Evolutionary conservation across 30 jellyfish, hydroid and myxozoan species (phyloP), one percentile per base, ranked within the genome.

Genomic region (Aurelia sp.): DNA sequence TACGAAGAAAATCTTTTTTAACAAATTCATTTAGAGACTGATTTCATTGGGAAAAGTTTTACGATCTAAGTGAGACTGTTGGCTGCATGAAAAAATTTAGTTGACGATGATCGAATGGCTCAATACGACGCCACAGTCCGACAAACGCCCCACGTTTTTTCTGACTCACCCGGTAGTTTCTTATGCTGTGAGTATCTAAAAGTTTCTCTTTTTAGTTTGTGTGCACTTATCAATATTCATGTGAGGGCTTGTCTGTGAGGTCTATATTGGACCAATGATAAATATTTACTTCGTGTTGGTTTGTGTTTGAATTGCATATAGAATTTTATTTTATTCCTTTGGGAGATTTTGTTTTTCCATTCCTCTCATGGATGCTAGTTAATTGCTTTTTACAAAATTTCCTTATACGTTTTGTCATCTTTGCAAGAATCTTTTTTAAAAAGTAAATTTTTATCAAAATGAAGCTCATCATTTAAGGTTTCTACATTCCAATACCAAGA

Each of bases 251-350:
- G 76, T 65, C 51, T 65, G 51, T 65, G 5, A 20, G 44, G 51
- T 17, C n/a, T 20, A 24, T 0, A 22, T 13, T 17, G 38, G 51
- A 38, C 48, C 3, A 38, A 38, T 1, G 48, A 1, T 38, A 13
- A 65, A 65, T 65, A 65, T 65, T 65, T 65, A 65, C 76, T 65
- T 65, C 1, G 4, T 65, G 76, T 65, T 65, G 76, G 13, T 65
- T 6, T 20, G 12, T 20, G 44, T 65, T 65, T 65, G 51, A 65
- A 30, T 6, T 65, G 10, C 51, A 7, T 65, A 11, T 20, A 65
- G 44, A 31, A 20, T 7, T 20, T 22, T 4, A 65, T 65, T 65
- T 65, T 65, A 3, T 57, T 65, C 44, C 3, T 65, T 65, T 65
- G 76, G 0, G 17, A 65, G 76, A 65, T 65, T 65, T 31, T 31